Conservation (phyloP, 2,888 invertebrate genomes). For the Epirrhoe tristata region DNA sequence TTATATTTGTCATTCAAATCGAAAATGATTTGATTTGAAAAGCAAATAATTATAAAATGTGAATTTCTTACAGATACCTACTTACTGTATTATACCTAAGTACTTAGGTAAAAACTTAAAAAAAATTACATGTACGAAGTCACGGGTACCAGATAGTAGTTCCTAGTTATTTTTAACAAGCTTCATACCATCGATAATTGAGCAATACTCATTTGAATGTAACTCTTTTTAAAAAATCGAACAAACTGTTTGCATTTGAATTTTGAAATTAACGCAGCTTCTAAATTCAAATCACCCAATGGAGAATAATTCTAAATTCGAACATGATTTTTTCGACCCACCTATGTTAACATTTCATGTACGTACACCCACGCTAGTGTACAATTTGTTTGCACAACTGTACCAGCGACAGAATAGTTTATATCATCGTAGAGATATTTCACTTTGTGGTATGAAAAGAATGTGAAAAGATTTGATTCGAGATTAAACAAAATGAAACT, state of each 20-base stretch:
- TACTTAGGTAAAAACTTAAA: too few relatives aligned
- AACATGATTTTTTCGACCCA: constrained; percentile 37
- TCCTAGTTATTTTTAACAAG: neutral
- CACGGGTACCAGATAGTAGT: too few relatives aligned
- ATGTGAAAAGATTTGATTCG: neutral
- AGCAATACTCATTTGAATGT: constrained; percentile 1
- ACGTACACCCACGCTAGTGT: constrained; percentile 39
- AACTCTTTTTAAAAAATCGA: neutral
- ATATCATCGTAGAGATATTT: neutral
- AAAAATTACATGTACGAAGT: too few relatives aligned
- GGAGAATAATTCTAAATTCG: constrained; percentile 37
- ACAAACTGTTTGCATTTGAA: constrained; percentile 15
- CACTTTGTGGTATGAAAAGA: constrained; percentile 5
- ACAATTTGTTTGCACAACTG: constrained; percentile 49
- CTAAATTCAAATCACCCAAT: constrained; percentile 28
- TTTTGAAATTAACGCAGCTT: constrained; percentile 16
- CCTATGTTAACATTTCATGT: constrained; percentile 28
- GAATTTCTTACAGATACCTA: too few relatives aligned
- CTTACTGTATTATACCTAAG: too few relatives aligned
- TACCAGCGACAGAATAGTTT: constrained; percentile 32
- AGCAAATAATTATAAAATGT: too few relatives aligned
- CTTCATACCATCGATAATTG: neutral
- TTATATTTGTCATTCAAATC: too few relatives aligned
- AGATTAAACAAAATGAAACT: too few relatives aligned
- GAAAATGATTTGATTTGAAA: too few relatives aligned